phyloP scores from a whole-genome alignment of 2,888 invertebrate species.

The Dioctria rufipes region DNA sequence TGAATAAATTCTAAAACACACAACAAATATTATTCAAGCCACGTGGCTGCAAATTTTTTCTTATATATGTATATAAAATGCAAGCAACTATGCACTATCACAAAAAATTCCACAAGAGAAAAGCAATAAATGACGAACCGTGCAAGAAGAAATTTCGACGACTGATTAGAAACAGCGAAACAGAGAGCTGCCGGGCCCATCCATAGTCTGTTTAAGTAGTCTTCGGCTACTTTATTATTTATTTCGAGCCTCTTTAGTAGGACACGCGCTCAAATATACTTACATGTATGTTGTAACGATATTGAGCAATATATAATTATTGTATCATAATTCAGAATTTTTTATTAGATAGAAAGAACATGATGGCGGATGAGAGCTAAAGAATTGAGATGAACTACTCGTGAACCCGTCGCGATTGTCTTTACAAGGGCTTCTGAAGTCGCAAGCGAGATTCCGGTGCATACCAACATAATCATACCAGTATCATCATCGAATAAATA shows the following conservation, averaged over 20 bases:
- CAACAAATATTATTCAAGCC: slow-evolving; percentile 20
- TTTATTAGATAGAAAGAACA: slow-evolving; percentile 20
- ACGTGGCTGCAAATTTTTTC: slow-evolving; percentile 17
- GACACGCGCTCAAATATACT: not conserved
- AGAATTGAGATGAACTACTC: slow-evolving; percentile 20
- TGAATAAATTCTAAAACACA: not conserved
- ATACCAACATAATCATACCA: slow-evolving; percentile 12
- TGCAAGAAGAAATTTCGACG: slow-evolving; percentile 3
- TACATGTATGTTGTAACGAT: slow-evolving; percentile 4
- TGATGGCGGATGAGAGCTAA: slow-evolving; percentile 36
- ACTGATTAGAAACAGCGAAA: slow-evolving; percentile 26
- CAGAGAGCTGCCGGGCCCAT: not conserved
- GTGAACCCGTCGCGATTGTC: slow-evolving; percentile 44
- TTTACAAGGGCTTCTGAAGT: slow-evolving; percentile 27
- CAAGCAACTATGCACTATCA: not conserved
- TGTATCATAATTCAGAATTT: slow-evolving; percentile 16
- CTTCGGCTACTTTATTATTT: not conserved
- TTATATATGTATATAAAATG: not conserved
- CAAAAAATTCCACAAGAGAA: slow-evolving; percentile 20
- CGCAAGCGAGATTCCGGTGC: slow-evolving; percentile 33
- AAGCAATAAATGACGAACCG: not conserved
- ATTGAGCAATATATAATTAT: slow-evolving; percentile 32
- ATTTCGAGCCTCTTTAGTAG: slow-evolving; percentile 1
- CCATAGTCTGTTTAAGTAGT: too few relatives aligned
- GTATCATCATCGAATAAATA: not conserved